Conservation (phyloP, 2,888 invertebrate species). For the Pandemis corylana region DNA sequence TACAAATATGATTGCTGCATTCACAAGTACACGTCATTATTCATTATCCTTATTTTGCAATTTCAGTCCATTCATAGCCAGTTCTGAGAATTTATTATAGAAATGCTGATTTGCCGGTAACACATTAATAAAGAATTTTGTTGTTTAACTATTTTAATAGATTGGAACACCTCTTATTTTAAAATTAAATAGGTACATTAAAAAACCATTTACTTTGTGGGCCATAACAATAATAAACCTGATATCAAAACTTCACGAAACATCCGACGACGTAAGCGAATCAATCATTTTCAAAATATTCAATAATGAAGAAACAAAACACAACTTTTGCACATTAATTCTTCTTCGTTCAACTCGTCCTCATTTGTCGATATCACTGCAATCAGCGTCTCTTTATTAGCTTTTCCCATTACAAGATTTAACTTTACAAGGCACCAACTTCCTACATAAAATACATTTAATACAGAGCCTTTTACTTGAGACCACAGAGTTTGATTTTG, state of each 20-base stretch:
- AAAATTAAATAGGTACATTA: too few species aligned
- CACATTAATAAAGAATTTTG: neutral
- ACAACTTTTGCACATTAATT: neutral
- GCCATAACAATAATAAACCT: neutral
- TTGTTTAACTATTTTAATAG: neutral
- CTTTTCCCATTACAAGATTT: slow-evolving; percentile 10
- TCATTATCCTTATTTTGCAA: slow-evolving; percentile 25
- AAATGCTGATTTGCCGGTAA: neutral
- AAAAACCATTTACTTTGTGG: too few species aligned
- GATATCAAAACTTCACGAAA: neutral
- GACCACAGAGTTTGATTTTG: neutral
- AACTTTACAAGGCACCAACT: neutral
- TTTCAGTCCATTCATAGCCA: slow-evolving; percentile 23
- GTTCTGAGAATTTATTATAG: slow-evolving; percentile 22
- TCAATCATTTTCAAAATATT: neutral
- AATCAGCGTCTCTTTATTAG: slow-evolving; percentile 29
- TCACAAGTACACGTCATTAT: neutral
- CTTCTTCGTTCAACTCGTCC: neutral
- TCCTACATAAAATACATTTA: neutral
- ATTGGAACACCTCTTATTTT: neutral
- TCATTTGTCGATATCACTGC: slow-evolving; percentile 5
- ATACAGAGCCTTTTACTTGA: neutral
- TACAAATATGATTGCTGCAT: neutral
- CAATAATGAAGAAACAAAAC: neutral
- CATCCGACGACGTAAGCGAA: neutral